Base-by-base conservation (phyloP, 2,797 vertebrate genomes). In the Chelon auratus region DNA sequence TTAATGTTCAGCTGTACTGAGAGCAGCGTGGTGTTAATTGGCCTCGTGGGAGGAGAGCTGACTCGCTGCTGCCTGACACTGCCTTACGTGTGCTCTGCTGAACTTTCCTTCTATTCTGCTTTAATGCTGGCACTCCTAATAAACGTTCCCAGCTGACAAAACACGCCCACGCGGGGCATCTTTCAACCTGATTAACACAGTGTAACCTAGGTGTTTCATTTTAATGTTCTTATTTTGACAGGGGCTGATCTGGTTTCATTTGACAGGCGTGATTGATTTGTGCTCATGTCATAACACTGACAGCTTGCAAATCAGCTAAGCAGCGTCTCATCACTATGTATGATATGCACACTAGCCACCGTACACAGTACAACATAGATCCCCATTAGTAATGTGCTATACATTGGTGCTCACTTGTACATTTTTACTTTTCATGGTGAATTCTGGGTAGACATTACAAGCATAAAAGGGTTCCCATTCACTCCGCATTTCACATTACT, bases 11-110 rank as follows among this genome's bases (percentile, higher is more conserved):
- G 66, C 66, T 40, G 73, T 26, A 60, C 60, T 11, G 47, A 68
- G 52, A 69, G 63, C 70, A 43, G 76, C 54, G 6, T 62, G 67
- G 65, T 67, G 70, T 81, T 87, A 87, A 86, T 90, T 85, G 78
- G 77, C 66, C 80, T 81, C 39, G 0, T 14, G 75, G 73, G 77
- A 73, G 59, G 45, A 30, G 52, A 57, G 22, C 50, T 57, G 67
- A 67, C 68, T 66, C 4, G 9, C 8, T 14, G 33, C 62, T 22
- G 62, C 67, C 64, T 81, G 26, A 50, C 30, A 4, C 55, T 51
- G 9, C 0, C 48, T 48, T 20, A 10, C 37, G 17, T 47, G 70
- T 43, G 24, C 37, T 40, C 0, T 9, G 24, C 24, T 52, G 11
- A 75, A 77, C 65, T 56, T 48, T 57, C n/a, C 10, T n/a, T 58